Conservation (phyloP, 1,140 invertebrate species). For the Drosophila funebris region DNA sequence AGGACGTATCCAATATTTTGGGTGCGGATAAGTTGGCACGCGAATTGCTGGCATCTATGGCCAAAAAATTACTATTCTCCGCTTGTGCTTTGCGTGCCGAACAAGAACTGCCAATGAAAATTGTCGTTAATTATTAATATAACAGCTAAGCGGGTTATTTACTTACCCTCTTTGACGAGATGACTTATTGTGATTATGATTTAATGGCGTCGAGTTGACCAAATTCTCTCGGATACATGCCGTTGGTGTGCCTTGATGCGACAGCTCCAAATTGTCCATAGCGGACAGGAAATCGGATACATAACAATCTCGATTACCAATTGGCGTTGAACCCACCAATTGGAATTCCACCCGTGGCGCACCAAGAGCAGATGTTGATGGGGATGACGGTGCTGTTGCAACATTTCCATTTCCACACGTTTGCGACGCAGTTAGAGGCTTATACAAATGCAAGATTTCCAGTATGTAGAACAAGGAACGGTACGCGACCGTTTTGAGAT, state of each 20-base stretch:
- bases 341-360: conserved; percentile 46
- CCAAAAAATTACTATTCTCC: conserved; percentile 15
- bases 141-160: neutral
- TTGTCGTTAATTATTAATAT: neutral
- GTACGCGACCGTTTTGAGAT: conserved; percentile 62
- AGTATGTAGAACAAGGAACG: conserved; percentile 65
- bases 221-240: conserved; percentile 29
- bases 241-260: conserved; percentile 55
- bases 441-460: conserved; percentile 55
- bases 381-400: conserved; percentile 32
- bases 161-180: conserved; percentile 31
- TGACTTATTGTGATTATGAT: conserved; percentile 53
- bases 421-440: conserved; percentile 26
- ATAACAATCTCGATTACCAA: conserved; percentile 58
- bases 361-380: conserved; percentile 9
- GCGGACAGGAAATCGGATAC: conserved; percentile 59
- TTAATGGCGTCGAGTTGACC: conserved; percentile 77
- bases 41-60: conserved; percentile 26
- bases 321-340: conserved; percentile 66
- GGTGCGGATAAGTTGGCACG: conserved; percentile 35
- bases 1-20: conserved; percentile 67
- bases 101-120: conserved; percentile 21
- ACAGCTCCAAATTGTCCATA: conserved; percentile 59
- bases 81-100: conserved; percentile 19
- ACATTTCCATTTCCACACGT: conserved; percentile 10